phyloP scores from a whole-genome alignment of 2,797 vertebrate genomes.

The Steatocranus sp. region DNA sequence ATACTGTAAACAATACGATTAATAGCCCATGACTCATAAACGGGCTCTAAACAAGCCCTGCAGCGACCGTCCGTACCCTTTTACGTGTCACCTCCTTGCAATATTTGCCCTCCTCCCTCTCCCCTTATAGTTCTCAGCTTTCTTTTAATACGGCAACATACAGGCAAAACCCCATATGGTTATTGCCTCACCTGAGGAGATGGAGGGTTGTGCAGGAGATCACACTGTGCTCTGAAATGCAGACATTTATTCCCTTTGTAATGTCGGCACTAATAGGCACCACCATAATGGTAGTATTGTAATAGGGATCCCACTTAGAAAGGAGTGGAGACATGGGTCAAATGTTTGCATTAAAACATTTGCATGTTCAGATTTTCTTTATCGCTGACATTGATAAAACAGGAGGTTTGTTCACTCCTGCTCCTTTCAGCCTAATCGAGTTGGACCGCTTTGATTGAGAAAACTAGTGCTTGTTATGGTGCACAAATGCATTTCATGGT shows the following conservation, averaged over 20 bases:
- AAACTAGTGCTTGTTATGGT: background rate
- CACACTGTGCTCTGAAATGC: conserved; percentile 16
- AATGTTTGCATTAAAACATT: conserved; percentile 3
- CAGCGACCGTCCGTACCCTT: conserved; percentile 51
- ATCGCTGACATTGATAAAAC: background rate
- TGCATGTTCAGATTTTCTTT: background rate
- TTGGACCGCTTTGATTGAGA: conserved; percentile 2
- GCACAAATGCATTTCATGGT: conserved; percentile 10
- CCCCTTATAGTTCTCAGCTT: conserved; percentile 33
- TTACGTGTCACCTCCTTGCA: conserved; percentile 47
- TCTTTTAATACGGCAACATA: conserved; percentile 42
- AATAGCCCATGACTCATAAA: conserved; percentile 78
- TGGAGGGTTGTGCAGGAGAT: background rate
- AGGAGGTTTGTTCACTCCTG: background rate
- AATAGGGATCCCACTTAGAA: background rate
- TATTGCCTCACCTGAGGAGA: conserved; percentile 30
- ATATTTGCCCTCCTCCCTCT: conserved; percentile 47
- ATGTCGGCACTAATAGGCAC: conserved; percentile 17
- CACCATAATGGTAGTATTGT: background rate
- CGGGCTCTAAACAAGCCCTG: conserved; percentile 66
- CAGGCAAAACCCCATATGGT: conserved; percentile 22
- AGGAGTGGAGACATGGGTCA: background rate
- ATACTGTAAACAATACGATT: conserved; percentile 79
- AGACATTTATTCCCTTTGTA: conserved; percentile 6
- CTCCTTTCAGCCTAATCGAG: conserved; percentile 22